phyloP scores from a whole-genome alignment of 2,113 vertebrate genomes.

The Cygnus buccinator region DNA sequence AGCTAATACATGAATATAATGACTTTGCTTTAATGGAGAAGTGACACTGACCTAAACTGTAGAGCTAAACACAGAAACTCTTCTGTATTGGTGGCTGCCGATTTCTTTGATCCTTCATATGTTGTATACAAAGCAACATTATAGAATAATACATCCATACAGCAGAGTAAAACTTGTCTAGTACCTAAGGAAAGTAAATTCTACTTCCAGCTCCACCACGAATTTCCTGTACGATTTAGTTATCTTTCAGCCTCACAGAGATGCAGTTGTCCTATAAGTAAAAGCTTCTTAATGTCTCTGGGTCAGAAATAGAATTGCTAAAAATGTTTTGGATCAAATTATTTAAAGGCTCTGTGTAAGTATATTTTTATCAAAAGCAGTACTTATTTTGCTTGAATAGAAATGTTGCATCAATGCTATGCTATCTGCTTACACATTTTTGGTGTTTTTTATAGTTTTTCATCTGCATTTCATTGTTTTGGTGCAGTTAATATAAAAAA shows the following conservation, averaged over 20 bases:
- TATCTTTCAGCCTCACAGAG: not conserved
- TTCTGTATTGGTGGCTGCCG: not conserved
- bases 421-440: not conserved
- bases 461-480: not conserved
- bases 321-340: not conserved
- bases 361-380: not conserved
- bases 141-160: not conserved
- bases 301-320: not conserved
- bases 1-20: not conserved
- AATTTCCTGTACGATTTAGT: not conserved
- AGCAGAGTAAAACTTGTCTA: not conserved
- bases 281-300: not conserved
- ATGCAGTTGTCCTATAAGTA: not conserved
- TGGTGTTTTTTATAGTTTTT: not conserved
- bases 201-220: not conserved
- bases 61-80: not conserved
- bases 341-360: not conserved
- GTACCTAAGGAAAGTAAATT: not conserved
- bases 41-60: not conserved
- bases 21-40: not conserved
- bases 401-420: not conserved
- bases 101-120: not conserved
- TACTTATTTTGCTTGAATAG: not conserved
- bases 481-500: not conserved
- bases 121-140: not conserved